Evolutionary conservation across 2,888 invertebrate species (phyloP), one percentile per base, ranked within the genome.

Genomic region (Orthosia cruda): DNA sequence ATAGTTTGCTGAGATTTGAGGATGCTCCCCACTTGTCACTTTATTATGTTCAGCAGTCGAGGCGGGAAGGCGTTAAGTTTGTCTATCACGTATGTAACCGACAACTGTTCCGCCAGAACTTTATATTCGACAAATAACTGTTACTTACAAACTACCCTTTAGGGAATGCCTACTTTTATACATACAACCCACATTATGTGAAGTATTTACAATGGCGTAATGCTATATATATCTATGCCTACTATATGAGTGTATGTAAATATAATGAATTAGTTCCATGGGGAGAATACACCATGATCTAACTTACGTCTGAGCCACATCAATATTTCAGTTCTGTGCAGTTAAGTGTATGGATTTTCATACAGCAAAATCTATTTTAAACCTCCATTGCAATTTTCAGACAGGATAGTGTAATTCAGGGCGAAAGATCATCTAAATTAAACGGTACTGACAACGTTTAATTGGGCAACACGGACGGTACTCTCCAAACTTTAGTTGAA

Each of bases 1-100:
- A 90, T 89, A 89, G 90, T 88, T 90, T 88, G 78, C 85, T 45
- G 82, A 87, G 88, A 89, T 89, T 88, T 81, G 67, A 77, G 84
- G 85, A 85, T 81, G 77, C 83, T 82, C 85, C 77, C 85, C 74
- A 84, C 85, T 89, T 87, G 87, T 86, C 90, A 88, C 86, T 84
- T 84, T 86, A 89, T 88, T 82, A 77, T 71, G 71, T 73, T 65
- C 57, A 66, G 61, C 67, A 75, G 47, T 70, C 62, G 72, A 74
- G 73, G 78, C 74, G 77, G 73, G 70, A 81, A 73, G 70, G 65
- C 80, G 76, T 81, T 80, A 84, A 89, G 85, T 87, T 89, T 74
- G 81, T 79, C 72, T 83, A 76, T 84, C 83, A 83, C 78, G 79
- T 80, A 81, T 83, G 82, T 86, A 76, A 80, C 71, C 80, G 76